Base-by-base conservation (phyloP, 2,797 vertebrate species). In the Remorina albescens region DNA sequence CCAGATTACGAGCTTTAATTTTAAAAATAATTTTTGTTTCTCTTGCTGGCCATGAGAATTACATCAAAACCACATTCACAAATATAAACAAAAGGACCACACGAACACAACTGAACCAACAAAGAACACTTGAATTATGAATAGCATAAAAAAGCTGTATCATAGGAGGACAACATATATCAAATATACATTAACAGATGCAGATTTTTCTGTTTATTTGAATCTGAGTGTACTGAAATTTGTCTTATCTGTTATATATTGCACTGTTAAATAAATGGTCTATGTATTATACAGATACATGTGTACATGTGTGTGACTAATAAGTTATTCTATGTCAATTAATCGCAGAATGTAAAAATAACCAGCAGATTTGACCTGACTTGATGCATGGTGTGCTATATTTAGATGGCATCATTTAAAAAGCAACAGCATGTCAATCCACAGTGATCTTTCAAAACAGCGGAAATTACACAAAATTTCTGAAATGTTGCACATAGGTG, bases 1-100 rank as follows among this genome's bases (percentile, higher is more conserved):
- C 30, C 39, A 83, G 51, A 81, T 85, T 87, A 73, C 62, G 76
- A 80, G 67, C 21, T 81, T 78, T 82, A 58, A 73, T 86, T 83
- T 74, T 28, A 7, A 7, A 77, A 74, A 30, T 50, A 46, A 32
- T 59, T 53, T 36, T 30, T 34, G 9, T 32, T 53, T 26, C 42
- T 58, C 41, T 42, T 32, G 32, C 23, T 70, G n/a, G 26, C 58
- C 12, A 5, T 34, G n/a, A 54, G 18, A 70, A 57, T 65, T 25
- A 54, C 10, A 50, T 68, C 51, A 61, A 68, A 82, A 65, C 4
- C 44, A 64, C 25, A 65, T 56, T 51, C 25, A 47, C 47, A 64
- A 44, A 62, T 8, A 44, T 11, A 44, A n/a, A n/a, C n/a, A n/a
- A n/a, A 64, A 3, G 37, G 1, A 67, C 23, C 41, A 55, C 8